phyloP scores from a whole-genome alignment of 2,797 vertebrate species.

The Nannoperca obscura region DNA sequence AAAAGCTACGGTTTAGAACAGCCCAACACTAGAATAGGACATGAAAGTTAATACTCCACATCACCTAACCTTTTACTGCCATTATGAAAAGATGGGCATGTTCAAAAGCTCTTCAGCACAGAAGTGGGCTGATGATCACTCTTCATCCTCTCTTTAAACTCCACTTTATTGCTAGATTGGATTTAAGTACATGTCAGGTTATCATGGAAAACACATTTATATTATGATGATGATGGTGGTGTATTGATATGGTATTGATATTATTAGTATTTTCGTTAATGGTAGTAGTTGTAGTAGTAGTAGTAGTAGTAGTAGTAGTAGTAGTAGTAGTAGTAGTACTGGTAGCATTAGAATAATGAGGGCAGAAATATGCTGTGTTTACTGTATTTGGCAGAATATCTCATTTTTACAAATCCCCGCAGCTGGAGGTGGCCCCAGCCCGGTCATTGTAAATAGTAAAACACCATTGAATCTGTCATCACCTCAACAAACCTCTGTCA shows the following conservation, averaged over 20 bases:
- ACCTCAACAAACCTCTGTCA: slow-evolving; percentile 36
- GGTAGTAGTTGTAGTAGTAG: not conserved
- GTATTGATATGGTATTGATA: no score
- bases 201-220: slow-evolving; percentile 12
- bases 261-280: no score
- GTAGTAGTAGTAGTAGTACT: no score
- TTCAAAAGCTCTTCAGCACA: slow-evolving; percentile 23
- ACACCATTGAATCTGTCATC: slow-evolving; percentile 29
- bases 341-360: slow-evolving; percentile 1
- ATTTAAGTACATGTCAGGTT: slow-evolving; percentile 26
- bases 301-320: not conserved
- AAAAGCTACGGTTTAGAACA: slow-evolving; percentile 11
- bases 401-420: slow-evolving; percentile 5
- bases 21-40: not conserved
- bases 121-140: slow-evolving; percentile 28
- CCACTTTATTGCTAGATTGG: slow-evolving; percentile 2
- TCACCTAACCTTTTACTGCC: slow-evolving; percentile 36
- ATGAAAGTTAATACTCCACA: slow-evolving; percentile 37
- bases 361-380: slow-evolving; percentile 7
- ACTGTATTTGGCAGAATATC: slow-evolving; percentile 6
- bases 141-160: slow-evolving; percentile 21
- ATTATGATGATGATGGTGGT: not conserved
- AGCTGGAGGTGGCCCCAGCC: not conserved
- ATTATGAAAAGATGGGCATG: slow-evolving; percentile 26
- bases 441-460: slow-evolving; percentile 19